Conservation (phyloP, 2,888 invertebrate genomes). For the Pasiphila rectangulata region DNA sequence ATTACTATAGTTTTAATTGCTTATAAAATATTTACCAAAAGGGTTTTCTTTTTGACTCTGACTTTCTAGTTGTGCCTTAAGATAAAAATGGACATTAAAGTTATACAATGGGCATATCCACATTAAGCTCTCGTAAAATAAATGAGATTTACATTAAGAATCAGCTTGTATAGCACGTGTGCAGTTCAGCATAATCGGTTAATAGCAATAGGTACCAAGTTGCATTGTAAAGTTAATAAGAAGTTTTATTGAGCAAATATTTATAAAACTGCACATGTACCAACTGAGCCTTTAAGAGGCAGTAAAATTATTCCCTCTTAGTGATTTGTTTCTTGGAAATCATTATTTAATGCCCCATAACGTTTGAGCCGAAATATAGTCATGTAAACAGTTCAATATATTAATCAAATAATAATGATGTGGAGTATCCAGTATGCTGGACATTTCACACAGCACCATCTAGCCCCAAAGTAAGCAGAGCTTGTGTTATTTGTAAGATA, state of each 20-base stretch:
- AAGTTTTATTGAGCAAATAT: constrained; percentile 2
- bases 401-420: too few species aligned
- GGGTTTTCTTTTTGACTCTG: too few species aligned
- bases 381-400: too few species aligned
- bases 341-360: not conserved
- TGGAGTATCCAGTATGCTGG: too few species aligned
- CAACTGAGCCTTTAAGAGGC: not conserved
- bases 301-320: not conserved
- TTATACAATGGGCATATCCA: constrained; percentile 34
- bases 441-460: too few species aligned
- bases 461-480: too few species aligned
- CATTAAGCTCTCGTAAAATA: constrained; percentile 26
- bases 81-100: too few species aligned
- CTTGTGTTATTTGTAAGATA: too few species aligned
- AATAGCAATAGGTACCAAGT: constrained; percentile 20
- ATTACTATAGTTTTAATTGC: too few species aligned
- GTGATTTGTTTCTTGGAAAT: not conserved
- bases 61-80: too few species aligned
- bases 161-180: constrained; percentile 65
- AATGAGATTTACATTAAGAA: constrained; percentile 52
- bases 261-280: constrained; percentile 5
- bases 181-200: constrained; percentile 52
- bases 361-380: not conserved
- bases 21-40: too few species aligned
- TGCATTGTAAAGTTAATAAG: not conserved